A percentile compares a stretch with the other conserved stretches of the same genome.
Evolutionary conservation across 2,888 invertebrate genomes (phyloP).

Genomic region (Microchrysa polita): DNA sequence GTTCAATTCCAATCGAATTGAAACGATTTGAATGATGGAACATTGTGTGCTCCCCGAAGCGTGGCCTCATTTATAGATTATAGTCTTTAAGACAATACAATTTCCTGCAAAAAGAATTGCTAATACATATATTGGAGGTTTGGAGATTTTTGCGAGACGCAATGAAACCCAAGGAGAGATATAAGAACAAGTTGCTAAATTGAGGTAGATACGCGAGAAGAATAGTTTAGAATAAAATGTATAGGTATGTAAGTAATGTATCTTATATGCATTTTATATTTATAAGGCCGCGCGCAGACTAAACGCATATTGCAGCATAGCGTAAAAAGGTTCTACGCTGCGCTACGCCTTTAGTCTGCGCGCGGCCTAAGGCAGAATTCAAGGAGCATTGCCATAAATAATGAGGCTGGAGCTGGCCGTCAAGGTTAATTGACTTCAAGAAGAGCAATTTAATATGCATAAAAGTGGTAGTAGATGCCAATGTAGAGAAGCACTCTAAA

Average conservation of each 20-base stretch:
- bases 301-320: no score
- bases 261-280: neutral
- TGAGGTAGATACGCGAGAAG: neutral
- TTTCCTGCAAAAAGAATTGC: constrained; percentile 46
- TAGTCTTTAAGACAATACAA: constrained; percentile 35
- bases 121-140: neutral
- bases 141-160: neutral
- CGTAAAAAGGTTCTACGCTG: no score
- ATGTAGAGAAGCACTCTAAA: neutral
- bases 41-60: constrained; percentile 48
- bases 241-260: no score
- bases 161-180: no score
- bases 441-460: neutral
- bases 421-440: constrained; percentile 35
- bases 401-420: neutral
- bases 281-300: no score
- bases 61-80: constrained; percentile 49
- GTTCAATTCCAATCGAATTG: constrained; percentile 51
- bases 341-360: no score
- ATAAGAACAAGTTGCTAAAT: no score
- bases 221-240: neutral
- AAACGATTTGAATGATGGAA: constrained; percentile 49
- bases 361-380: constrained; percentile 9
- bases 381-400: constrained; percentile 8
- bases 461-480: no score